Conservation (phyloP, 1,140 invertebrate species). For the Lordiphosa clarofinis region DNA sequence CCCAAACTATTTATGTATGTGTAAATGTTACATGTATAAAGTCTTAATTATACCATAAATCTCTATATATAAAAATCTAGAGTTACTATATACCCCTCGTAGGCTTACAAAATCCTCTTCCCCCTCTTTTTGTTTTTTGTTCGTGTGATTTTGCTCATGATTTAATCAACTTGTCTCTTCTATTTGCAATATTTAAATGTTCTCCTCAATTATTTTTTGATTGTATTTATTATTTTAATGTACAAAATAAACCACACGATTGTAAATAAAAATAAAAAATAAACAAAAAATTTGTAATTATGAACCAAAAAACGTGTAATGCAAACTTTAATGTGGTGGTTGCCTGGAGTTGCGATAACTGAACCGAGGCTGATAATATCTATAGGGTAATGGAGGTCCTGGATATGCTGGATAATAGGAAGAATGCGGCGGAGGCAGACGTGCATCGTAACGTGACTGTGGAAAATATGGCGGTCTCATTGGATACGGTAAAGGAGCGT, state of each 20-base stretch:
- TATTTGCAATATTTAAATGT: slow-evolving; percentile 64
- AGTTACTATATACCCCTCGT: slow-evolving; percentile 5
- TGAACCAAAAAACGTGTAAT: slow-evolving; percentile 9
- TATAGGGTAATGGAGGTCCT: background rate
- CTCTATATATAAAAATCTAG: too few species aligned
- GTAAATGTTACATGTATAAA: slow-evolving; percentile 43
- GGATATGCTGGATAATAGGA: slow-evolving; percentile 1
- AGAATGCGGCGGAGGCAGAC: slow-evolving; percentile 16
- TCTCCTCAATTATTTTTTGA: slow-evolving; percentile 38
- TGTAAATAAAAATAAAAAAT: slow-evolving; percentile 63
- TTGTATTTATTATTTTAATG: slow-evolving; percentile 69
- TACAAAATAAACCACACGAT: slow-evolving; percentile 67
- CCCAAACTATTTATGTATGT: slow-evolving; percentile 47
- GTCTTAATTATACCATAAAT: slow-evolving; percentile 32
- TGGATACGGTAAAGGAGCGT: slow-evolving; percentile 22
- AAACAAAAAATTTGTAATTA: slow-evolving; percentile 61
- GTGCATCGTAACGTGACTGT: slow-evolving; percentile 16
- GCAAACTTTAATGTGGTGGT: slow-evolving; percentile 23
- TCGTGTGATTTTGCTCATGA: slow-evolving; percentile 48
- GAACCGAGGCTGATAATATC: slow-evolving; percentile 19
- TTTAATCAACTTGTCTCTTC: slow-evolving; percentile 53
- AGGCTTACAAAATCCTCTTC: slow-evolving; percentile 23
- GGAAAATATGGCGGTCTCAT: background rate
- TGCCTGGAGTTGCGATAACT: slow-evolving; percentile 30
- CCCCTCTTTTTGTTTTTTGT: slow-evolving; percentile 39